These are phyloP conservation scores for Gymnorhina tibicen DNA, from an alignment of 2,113 vertebrate species.

Conservation along the genomic window DNA sequence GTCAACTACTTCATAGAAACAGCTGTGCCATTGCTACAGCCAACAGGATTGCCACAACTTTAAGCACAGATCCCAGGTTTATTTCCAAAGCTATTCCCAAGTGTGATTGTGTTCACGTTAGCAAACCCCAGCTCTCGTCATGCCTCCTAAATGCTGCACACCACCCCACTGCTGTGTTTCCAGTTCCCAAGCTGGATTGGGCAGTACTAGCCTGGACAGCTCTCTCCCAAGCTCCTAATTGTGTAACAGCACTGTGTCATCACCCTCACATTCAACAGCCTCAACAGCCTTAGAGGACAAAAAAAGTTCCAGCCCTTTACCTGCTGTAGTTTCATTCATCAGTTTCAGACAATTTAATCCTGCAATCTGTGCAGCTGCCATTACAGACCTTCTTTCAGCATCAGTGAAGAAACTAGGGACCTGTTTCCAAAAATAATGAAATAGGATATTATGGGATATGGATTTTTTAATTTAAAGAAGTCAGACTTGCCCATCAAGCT, in stretches of 20 bases:
- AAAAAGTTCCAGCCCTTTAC: conserved; percentile 50
- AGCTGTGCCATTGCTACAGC: neutral
- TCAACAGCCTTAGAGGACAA: neutral
- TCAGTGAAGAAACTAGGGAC: conserved; percentile 95
- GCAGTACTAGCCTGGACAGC: neutral
- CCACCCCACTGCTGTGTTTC: neutral
- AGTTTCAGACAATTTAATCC: conserved; percentile 92
- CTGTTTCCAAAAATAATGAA: conserved; percentile 62
- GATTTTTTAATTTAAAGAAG: neutral
- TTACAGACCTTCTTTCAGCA: conserved; percentile 88
- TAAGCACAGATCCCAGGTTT: neutral
- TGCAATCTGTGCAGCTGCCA: conserved; percentile 89
- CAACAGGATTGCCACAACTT: neutral
- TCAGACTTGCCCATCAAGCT: neutral
- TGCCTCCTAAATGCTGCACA: neutral
- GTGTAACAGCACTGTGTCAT: neutral
- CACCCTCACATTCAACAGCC: neutral
- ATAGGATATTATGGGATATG: neutral
- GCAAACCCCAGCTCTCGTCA: neutral
- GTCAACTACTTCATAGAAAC: neutral
- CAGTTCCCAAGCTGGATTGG: neutral
- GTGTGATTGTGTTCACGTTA: fast-evolving
- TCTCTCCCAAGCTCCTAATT: neutral
- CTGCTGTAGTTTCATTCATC: conserved; percentile 96
- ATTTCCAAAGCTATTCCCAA: neutral